phyloP scores from a whole-genome alignment of 2,797 vertebrate species.

The Lutra lutra region DNA sequence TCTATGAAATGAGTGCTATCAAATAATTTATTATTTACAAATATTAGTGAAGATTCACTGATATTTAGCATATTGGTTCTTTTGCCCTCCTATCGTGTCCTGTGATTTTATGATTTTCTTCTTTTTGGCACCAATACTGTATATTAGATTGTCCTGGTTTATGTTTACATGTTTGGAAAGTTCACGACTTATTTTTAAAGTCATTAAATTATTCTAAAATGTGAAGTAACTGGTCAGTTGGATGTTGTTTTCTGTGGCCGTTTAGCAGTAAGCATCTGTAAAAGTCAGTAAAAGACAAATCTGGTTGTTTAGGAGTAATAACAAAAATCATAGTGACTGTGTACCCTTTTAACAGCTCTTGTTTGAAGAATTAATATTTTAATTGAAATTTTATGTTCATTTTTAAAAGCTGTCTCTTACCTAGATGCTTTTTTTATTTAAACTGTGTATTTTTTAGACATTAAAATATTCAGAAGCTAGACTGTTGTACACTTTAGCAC shows the following conservation, averaged over 20 bases:
- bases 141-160: constrained; percentile 52
- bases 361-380: constrained; percentile 38
- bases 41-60: constrained; percentile 73
- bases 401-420: constrained; percentile 34
- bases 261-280: constrained; percentile 45
- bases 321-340: background rate
- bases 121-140: constrained; percentile 13
- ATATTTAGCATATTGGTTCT: constrained; percentile 37
- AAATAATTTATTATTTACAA: constrained; percentile 70
- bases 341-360: constrained; percentile 12
- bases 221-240: background rate
- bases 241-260: constrained; percentile 36
- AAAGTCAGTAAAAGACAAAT: constrained; percentile 55
- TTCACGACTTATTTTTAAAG: constrained; percentile 40
- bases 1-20: constrained; percentile 66
- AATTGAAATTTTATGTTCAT: constrained; percentile 58
- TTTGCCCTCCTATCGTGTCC: constrained; percentile 51
- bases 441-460: background rate
- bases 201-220: constrained; percentile 35
- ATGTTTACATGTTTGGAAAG: constrained; percentile 63
- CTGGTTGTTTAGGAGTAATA: constrained; percentile 50
- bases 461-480: constrained; percentile 40
- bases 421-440: constrained; percentile 58
- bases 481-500: background rate
- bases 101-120: constrained; percentile 59